phyloP scores from a whole-genome alignment of 1,140 invertebrate species.

The Drosophila pruinosa region DNA sequence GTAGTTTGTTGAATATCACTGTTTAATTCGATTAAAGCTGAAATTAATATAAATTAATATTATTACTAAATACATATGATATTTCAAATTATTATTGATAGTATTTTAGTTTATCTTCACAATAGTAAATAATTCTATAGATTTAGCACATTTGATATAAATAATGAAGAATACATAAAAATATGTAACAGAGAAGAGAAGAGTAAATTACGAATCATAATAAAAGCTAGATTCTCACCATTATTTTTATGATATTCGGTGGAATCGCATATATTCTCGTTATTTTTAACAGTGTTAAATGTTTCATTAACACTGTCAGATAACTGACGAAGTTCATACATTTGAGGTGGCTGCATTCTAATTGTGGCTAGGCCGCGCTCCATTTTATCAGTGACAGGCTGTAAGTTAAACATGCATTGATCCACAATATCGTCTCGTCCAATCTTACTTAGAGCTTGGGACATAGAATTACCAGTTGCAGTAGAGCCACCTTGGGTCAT shows the following conservation, averaged over 20 bases:
- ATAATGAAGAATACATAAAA: no score
- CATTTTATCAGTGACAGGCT: slow-evolving; percentile 90
- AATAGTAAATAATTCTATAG: no score
- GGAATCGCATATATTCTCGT: neutral
- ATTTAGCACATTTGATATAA: no score
- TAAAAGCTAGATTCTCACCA: no score
- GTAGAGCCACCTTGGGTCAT: slow-evolving; percentile 86
- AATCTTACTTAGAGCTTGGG: slow-evolving; percentile 93
- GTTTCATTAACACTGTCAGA: slow-evolving; percentile 18
- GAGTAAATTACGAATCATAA: no score
- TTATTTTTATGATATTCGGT: slow-evolving; percentile 1
- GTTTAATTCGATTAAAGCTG: neutral
- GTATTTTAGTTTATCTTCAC: no score
- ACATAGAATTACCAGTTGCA: slow-evolving; percentile 88
- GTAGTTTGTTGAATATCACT: neutral
- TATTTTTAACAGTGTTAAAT: slow-evolving; percentile 5
- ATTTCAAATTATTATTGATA: no score
- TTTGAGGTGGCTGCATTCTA: neutral
- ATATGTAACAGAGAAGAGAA: no score
- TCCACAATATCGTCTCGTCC: slow-evolving; percentile 91
- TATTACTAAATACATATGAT: no score
- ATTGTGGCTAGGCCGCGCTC: slow-evolving; percentile 89
- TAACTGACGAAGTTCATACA: neutral
- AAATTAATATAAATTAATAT: no score
- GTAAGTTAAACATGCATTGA: slow-evolving; percentile 90